Percentiles rank a stretch among this genome's conserved stretches.
These are phyloP conservation scores for Idaea biselata DNA, from an alignment of 2,888 invertebrate species.

Conservation along the genomic window DNA sequence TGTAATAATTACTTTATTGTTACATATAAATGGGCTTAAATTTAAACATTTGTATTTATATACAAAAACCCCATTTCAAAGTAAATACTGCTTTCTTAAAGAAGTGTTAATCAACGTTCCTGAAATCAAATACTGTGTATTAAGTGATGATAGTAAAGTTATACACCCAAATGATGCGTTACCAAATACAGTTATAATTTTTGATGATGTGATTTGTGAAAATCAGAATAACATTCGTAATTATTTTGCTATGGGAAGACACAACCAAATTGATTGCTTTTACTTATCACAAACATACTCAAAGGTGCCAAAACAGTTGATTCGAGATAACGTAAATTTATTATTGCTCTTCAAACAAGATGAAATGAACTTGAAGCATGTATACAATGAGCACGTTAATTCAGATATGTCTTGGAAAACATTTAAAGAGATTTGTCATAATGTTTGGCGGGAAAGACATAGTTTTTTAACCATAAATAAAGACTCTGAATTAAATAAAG, in stretches of 20 bases:
- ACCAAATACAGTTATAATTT: constrained; percentile 20
- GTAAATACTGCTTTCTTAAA: too few species aligned
- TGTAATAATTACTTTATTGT: constrained; percentile 22
- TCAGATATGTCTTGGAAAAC: constrained; percentile 28
- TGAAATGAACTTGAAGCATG: constrained; percentile 34
- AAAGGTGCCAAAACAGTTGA: constrained; percentile 35
- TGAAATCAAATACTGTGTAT: constrained; percentile 4
- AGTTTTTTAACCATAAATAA: constrained; percentile 14
- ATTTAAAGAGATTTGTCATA: constrained; percentile 21
- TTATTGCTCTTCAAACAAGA: constrained; percentile 37
- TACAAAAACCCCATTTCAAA: constrained; percentile 18
- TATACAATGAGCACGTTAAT: constrained; percentile 36
- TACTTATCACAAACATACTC: constrained; percentile 34
- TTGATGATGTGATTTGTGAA: constrained; percentile 26
- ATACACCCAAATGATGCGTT: constrained; percentile 20
- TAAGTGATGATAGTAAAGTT: constrained; percentile 10
- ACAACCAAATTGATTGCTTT: too few species aligned
- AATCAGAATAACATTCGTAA: constrained; percentile 5
- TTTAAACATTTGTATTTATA: constrained; percentile 21
- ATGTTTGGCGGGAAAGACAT: constrained; percentile 7
- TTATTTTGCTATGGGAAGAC: too few species aligned
- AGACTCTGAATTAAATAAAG: constrained; percentile 6
- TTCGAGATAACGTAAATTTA: constrained; percentile 20
- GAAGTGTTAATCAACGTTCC: constrained; percentile 6
- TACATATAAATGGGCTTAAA: constrained; percentile 17